These are phyloP conservation scores for Dendropsophus ebraccatus DNA, from an alignment of 2,113 vertebrate genomes.

Conservation along the genomic window DNA sequence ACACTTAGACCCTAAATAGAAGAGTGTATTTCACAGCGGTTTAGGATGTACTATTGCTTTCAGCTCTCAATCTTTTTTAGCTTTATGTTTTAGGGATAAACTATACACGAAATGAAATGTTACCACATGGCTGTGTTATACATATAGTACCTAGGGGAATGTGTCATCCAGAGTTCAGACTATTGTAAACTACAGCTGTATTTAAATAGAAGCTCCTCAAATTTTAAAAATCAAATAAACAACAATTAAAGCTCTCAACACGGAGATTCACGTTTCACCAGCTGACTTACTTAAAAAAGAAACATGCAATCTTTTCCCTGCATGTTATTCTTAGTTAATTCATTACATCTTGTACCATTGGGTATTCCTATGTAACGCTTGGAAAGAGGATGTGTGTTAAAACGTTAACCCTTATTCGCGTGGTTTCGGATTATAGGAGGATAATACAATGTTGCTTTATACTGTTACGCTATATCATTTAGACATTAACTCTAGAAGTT, in stretches of 20 bases:
- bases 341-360: conserved; percentile 31
- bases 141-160: conserved; percentile 31
- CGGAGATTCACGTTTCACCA: conserved; percentile 44
- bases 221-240: conserved; percentile 56
- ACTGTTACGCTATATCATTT: neutral
- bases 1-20: neutral
- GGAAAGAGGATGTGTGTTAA: neutral
- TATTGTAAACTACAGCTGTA: conserved; percentile 54
- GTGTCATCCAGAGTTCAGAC: conserved; percentile 52
- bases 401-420: neutral
- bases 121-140: conserved; percentile 24
- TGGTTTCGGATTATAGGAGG: neutral
- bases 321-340: conserved; percentile 30
- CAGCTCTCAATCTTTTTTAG: neutral
- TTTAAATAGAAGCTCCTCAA: conserved; percentile 56
- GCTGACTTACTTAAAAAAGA: conserved; percentile 28
- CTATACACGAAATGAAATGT: conserved; percentile 22
- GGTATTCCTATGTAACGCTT: conserved; percentile 12
- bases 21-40: neutral
- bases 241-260: conserved; percentile 50
- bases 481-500: neutral
- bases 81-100: conserved; percentile 31
- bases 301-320: neutral
- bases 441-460: neutral
- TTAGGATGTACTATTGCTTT: neutral